A percentile compares a stretch with the other conserved stretches of the same genome.
Conservation (phyloP, 2,888 invertebrate genomes). For the Troides oblongomaculatus region DNA sequence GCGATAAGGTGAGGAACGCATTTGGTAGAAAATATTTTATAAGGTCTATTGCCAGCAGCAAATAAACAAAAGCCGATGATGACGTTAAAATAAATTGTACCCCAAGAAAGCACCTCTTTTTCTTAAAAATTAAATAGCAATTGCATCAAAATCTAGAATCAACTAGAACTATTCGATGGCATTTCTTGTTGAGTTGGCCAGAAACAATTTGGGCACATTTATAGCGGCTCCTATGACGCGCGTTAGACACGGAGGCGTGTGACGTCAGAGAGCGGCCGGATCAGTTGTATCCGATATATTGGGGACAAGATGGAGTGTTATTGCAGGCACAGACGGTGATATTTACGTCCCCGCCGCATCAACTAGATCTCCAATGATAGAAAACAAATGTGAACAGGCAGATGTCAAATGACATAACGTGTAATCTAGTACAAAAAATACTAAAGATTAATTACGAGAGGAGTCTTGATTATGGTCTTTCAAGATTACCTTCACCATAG, state of each 20-base stretch:
- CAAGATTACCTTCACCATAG: no score
- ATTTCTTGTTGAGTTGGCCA: conserved; percentile 22
- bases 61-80: no score
- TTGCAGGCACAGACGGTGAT: conserved; percentile 9
- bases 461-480: no score
- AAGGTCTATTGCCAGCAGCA: no score
- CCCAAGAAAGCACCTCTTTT: no score
- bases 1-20: no score
- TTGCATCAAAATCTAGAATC: conserved; percentile 9
- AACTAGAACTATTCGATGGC: conserved; percentile 6
- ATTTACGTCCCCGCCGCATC: conserved; percentile 32
- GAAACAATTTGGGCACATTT: conserved; percentile 33
- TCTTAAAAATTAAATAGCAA: background rate
- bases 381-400: background rate
- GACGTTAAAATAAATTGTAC: no score
- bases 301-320: conserved; percentile 30
- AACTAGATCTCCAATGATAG: background rate
- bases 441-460: background rate
- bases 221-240: conserved; percentile 39
- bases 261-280: conserved; percentile 37
- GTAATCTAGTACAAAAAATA: background rate
- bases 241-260: conserved; percentile 35
- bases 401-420: background rate
- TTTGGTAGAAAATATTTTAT: no score
- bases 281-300: conserved; percentile 43